Conservation (phyloP, 2,888 invertebrate genomes). For the Cactoblastis cactorum region DNA sequence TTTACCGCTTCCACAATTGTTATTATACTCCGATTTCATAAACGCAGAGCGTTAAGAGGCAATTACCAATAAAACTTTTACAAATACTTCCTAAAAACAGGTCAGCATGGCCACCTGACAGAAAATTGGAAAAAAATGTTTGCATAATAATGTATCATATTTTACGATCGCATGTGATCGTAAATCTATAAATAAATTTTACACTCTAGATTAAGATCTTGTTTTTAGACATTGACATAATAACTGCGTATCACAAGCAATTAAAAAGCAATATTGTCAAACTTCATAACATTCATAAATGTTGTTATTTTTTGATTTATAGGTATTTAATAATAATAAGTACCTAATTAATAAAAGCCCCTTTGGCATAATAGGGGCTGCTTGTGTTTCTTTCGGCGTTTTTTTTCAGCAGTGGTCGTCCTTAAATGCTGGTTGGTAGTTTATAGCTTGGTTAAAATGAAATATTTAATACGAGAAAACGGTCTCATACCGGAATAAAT, state of each 20-base stretch:
- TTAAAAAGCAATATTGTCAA: not conserved
- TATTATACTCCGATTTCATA: conserved; percentile 37
- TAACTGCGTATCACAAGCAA: not conserved
- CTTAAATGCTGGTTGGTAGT: too few relatives aligned
- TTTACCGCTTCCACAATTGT: conserved; percentile 57
- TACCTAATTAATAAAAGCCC: too few relatives aligned
- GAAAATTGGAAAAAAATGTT: not conserved
- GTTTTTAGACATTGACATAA: not conserved
- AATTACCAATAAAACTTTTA: conserved; percentile 13
- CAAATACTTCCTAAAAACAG: not conserved
- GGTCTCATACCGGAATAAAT: too few relatives aligned
- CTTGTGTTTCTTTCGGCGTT: too few relatives aligned
- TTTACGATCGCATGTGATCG: conserved; percentile 3
- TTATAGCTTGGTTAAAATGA: too few relatives aligned
- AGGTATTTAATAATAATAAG: too few relatives aligned
- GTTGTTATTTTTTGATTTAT: too few relatives aligned
- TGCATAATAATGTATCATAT: not conserved
- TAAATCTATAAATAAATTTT: not conserved
- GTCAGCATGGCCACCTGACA: too few relatives aligned
- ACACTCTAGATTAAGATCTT: not conserved
- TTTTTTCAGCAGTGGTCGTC: too few relatives aligned
- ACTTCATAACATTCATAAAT: too few relatives aligned
- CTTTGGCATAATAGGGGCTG: too few relatives aligned
- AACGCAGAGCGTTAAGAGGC: conserved; percentile 4
- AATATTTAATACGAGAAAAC: too few relatives aligned